Conservation (phyloP, 2,113 vertebrate genomes). For the Circaetus cinerascens region DNA sequence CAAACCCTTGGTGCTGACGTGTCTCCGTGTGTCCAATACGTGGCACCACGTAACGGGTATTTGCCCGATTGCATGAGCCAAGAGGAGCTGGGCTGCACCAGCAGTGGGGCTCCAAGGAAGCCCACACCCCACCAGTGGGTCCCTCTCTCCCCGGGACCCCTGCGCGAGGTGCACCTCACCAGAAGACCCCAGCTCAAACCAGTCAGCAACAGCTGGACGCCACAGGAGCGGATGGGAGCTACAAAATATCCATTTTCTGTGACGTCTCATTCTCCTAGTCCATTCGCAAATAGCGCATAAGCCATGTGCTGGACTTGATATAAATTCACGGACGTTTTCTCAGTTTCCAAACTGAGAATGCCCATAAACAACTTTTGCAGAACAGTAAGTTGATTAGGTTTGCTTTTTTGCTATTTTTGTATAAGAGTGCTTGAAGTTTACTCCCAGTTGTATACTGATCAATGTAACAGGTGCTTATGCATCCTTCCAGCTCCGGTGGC, state of each 20-base stretch:
- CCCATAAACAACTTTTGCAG: not conserved
- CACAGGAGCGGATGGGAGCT: not conserved
- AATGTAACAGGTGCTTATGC: not conserved
- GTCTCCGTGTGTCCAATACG: not conserved
- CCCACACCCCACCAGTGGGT: not conserved
- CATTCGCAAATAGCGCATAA: not conserved
- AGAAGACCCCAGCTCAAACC: not conserved
- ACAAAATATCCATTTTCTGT: not conserved
- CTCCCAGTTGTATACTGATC: not conserved
- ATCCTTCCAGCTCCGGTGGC: not conserved
- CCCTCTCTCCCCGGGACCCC: not conserved
- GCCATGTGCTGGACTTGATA: not conserved
- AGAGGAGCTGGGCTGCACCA: not conserved
- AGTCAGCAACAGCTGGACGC: not conserved
- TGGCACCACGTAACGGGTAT: not conserved
- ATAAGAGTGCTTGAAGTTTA: not conserved
- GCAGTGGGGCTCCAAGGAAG: not conserved
- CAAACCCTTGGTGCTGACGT: not conserved
- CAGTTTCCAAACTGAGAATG: not conserved
- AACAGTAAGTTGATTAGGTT: not conserved
- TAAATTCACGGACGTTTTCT: not conserved
- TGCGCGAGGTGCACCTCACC: not conserved
- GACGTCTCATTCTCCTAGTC: not conserved
- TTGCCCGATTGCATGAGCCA: not conserved
- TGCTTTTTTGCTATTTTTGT: not conserved